A percentile compares a stretch with the other conserved stretches of the same genome.
phyloP scores from a whole-genome alignment of 2,113 vertebrate genomes.

The Muntiacus reevesi region DNA sequence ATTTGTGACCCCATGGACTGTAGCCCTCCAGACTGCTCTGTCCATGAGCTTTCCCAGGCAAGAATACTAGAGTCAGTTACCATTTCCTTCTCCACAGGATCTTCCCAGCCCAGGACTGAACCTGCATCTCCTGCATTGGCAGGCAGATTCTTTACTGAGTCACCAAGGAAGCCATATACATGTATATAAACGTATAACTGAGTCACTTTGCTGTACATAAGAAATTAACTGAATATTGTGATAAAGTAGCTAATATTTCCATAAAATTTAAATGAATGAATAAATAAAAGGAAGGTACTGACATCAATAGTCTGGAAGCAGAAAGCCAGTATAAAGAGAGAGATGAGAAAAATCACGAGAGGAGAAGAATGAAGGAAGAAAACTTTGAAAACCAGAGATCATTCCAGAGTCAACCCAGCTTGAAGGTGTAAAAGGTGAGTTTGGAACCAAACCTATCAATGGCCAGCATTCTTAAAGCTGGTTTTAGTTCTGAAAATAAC shows the following conservation, averaged over 20 bases:
- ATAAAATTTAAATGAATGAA: neutral
- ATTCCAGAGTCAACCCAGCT: neutral
- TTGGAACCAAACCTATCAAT: neutral
- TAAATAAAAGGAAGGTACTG: neutral
- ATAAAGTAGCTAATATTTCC: neutral
- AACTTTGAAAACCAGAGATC: neutral
- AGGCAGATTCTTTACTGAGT: neutral
- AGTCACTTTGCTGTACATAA: neutral
- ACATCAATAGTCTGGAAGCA: neutral
- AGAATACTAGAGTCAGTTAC: neutral
- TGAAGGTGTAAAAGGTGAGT: neutral
- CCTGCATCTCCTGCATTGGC: neutral
- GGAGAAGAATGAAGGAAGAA: neutral
- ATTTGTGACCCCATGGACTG: neutral
- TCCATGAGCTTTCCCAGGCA: neutral
- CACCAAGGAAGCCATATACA: neutral
- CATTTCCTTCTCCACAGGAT: neutral
- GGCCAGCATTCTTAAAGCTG: neutral
- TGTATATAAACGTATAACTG: neutral
- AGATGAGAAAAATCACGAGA: neutral
- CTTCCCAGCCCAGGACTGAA: neutral
- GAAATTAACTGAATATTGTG: neutral
- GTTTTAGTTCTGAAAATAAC: neutral
- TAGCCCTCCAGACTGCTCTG: neutral
- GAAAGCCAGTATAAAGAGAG: neutral